Base-by-base conservation (phyloP, 2,888 invertebrate species). In the Nineta flava region DNA sequence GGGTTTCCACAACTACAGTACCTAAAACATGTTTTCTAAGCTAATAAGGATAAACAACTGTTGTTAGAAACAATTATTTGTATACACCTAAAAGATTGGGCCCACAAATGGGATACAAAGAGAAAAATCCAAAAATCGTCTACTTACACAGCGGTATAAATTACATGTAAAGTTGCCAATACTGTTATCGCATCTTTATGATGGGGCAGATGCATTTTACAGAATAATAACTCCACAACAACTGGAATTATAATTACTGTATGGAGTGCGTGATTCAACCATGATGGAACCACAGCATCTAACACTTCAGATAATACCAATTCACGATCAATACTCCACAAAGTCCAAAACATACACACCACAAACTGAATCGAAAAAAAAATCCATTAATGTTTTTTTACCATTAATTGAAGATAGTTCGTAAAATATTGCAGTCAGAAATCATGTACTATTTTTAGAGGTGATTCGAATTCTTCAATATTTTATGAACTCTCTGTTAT, bases 251-350 rank as follows among this genome's bases (percentile, higher is more conserved):
- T 54, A 46, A 76, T 74, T 57, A 71, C 69, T 1, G 75, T 73
- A 60, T 77, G 77, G 31, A 76, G 68, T 52, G 72, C 71, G 54
- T 77, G 77, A 63, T 77, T 77, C 58, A 76, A 67, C 73, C 74
- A 75, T 62, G 67, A 65, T 0, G 76, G 76, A 0, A 76, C 66
- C 12, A 75, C 64, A 47, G 61, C 58, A 55, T 76, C 76, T 57
- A 73, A 67, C 10, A 68, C 62, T 50, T 58, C 55, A 0, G 76
- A 76, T 61, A 74, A 75, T 31, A 76, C 73, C 57, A 76, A 65
- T 61, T 76, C 75, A 0, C 76, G 66, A 57, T 77, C 73, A 43
- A 72, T 66, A 42, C 62, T 59, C 66, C 69, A 77, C 1, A 76
- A 54, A 0, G 58, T 56, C 77, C 77, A 77, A 61, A 77, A 77